These are phyloP conservation scores for Leguminivora glycinivorella DNA, from an alignment of 1,140 invertebrate species.

Conservation along the genomic window DNA sequence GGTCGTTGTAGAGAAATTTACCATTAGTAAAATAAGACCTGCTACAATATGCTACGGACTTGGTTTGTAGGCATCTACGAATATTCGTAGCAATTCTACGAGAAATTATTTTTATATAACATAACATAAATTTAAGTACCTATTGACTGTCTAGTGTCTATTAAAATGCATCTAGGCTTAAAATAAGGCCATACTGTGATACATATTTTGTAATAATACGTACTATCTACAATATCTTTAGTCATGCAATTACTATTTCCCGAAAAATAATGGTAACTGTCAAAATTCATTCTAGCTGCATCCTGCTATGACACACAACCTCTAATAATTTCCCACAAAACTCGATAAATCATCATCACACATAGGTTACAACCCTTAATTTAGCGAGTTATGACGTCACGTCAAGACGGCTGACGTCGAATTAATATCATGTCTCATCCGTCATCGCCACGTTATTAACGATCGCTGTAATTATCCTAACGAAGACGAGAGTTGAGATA, in stretches of 20 bases:
- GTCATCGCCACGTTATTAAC: constrained; percentile 67
- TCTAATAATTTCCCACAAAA: not conserved
- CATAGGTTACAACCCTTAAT: constrained; percentile 36
- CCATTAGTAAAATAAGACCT: not conserved
- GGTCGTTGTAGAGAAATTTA: too few relatives aligned
- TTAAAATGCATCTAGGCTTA: too few relatives aligned
- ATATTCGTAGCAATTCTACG: not conserved
- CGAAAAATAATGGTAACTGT: too few relatives aligned
- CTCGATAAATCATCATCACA: constrained; percentile 30
- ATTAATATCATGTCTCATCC: constrained; percentile 60
- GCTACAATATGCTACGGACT: not conserved
- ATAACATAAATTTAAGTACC: too few relatives aligned
- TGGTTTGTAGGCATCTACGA: not conserved
- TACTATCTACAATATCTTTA: too few relatives aligned
- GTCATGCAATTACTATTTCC: too few relatives aligned
- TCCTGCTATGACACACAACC: too few relatives aligned
- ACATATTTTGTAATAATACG: not conserved
- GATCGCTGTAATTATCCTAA: constrained; percentile 62
- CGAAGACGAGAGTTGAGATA: constrained; percentile 44
- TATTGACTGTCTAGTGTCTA: too few relatives aligned
- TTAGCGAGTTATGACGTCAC: constrained; percentile 43
- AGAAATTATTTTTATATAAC: too few relatives aligned
- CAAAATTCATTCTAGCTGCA: too few relatives aligned
- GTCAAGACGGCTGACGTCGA: constrained; percentile 48
- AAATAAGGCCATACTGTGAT: not conserved